A percentile compares a stretch with the other conserved stretches of the same genome.
phyloP scores from a whole-genome alignment of 1,140 invertebrate genomes.

The Aphaenogaster rudis region DNA sequence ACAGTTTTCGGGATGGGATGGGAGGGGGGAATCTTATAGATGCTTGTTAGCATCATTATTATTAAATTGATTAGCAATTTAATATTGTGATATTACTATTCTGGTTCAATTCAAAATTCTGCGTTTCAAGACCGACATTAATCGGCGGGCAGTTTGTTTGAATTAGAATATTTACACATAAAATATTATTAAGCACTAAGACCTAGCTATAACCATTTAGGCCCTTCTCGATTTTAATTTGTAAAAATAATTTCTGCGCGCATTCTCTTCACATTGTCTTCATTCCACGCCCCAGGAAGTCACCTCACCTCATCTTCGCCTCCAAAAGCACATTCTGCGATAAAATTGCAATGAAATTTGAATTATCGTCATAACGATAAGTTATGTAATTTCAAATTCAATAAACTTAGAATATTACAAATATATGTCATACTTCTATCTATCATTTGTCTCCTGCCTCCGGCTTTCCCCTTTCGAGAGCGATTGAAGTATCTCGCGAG shows the following conservation, averaged over 20 bases:
- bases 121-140: no score
- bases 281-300: not conserved
- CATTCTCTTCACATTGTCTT: not conserved
- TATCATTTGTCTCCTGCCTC: not conserved
- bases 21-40: no score
- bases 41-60: no score
- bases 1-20: no score
- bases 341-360: not conserved
- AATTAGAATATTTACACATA: no score
- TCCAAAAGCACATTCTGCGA: not conserved
- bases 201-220: no score
- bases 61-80: no score
- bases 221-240: no score
- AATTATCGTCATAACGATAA: not conserved
- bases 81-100: no score
- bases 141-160: no score
- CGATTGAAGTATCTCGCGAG: not conserved
- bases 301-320: not conserved
- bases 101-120: no score
- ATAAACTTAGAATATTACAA: not conserved
- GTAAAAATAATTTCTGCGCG: not conserved
- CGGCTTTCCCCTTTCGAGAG: not conserved
- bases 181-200: no score
- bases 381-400: not conserved
- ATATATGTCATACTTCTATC: not conserved